Evolutionary conservation across 2,113 vertebrate genomes (phyloP).

Genomic region (Dasyornis broadbenti): DNA sequence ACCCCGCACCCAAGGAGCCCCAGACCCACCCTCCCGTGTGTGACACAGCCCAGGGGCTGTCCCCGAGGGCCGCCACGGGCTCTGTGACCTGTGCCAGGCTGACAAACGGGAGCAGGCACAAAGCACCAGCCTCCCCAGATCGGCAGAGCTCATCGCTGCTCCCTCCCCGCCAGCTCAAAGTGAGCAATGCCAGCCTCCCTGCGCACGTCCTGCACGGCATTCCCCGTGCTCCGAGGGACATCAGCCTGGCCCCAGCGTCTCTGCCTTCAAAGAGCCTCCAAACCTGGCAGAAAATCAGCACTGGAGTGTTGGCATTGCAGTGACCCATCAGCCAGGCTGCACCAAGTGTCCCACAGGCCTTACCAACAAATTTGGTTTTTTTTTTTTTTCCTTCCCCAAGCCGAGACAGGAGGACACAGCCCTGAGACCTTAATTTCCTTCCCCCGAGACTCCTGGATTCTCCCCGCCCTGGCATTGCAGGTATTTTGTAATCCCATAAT

Average conservation of each 20-base stretch:
- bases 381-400: not conserved
- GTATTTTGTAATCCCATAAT: not conserved
- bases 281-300: not conserved
- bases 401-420: not conserved
- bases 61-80: not conserved
- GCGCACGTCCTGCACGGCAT: not conserved
- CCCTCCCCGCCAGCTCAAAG: not conserved
- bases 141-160: not conserved
- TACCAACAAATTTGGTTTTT: not conserved
- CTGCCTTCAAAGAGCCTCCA: not conserved
- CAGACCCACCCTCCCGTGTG: rapidly evolving
- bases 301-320: not conserved
- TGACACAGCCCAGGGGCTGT: too few species aligned
- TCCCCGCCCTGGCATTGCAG: not conserved
- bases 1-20: too few species aligned
- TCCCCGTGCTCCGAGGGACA: not conserved
- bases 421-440: not conserved
- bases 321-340: not conserved
- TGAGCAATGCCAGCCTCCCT: not conserved
- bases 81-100: not conserved
- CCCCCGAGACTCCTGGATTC: not conserved
- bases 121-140: not conserved
- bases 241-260: not conserved
- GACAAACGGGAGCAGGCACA: not conserved
- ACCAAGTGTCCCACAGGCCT: not conserved